A percentile compares a stretch with the other conserved stretches of the same genome.
Conservation (phyloP, 2,113 vertebrate species). For the Callaeas wilsoni region DNA sequence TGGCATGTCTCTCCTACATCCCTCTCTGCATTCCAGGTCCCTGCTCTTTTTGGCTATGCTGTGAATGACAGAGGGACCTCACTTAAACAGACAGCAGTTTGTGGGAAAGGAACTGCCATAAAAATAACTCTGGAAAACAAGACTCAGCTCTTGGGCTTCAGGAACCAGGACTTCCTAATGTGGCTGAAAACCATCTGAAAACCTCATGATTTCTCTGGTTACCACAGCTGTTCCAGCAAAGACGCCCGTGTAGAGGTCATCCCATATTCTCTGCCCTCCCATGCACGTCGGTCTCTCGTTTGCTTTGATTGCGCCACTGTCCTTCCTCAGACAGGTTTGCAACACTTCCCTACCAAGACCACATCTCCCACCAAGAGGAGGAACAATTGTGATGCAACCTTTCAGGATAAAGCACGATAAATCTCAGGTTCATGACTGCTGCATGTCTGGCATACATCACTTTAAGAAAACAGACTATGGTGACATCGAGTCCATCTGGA, state of each 20-base stretch:
- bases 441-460: background rate
- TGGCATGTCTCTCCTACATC: background rate
- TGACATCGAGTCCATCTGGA: background rate
- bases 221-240: background rate
- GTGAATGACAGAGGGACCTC: background rate
- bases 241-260: fast-evolving
- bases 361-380: background rate
- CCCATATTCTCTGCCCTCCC: background rate
- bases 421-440: background rate
- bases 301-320: fast-evolving
- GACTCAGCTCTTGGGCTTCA: background rate
- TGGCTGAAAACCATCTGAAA: background rate
- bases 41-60: background rate
- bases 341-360: background rate
- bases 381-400: background rate
- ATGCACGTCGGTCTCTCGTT: fast-evolving
- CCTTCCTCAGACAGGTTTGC: background rate
- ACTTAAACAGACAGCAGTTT: background rate
- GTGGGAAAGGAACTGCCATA: background rate
- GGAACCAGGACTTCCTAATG: background rate
- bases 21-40: background rate
- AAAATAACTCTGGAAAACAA: background rate
- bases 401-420: background rate
- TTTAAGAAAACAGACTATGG: background rate
- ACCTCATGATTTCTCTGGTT: background rate